Evolutionary conservation across 1,140 invertebrate genomes (phyloP).

Genomic region (Drosophila serrata): DNA sequence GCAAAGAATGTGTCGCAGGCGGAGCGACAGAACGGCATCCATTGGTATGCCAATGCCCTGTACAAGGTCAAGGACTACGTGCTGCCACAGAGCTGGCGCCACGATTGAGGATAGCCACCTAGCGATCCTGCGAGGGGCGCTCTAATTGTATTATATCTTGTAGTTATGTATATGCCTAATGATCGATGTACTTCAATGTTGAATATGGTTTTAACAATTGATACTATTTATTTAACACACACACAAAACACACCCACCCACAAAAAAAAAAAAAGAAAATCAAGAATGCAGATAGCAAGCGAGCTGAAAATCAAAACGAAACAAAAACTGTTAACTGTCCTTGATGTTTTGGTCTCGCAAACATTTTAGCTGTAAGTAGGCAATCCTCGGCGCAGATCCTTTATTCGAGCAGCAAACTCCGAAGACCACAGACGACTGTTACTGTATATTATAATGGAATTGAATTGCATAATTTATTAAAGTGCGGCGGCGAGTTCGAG

Average conservation of each 20-base stretch:
- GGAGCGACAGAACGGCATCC: slow-evolving; percentile 88
- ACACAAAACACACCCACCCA: slow-evolving; percentile 24
- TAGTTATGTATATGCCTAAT: slow-evolving; percentile 75
- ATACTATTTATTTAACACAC: slow-evolving; percentile 75
- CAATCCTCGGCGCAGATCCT: slow-evolving; percentile 64
- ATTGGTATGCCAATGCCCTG: slow-evolving; percentile 94
- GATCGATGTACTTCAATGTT: slow-evolving; percentile 76
- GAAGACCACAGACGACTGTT: slow-evolving; percentile 62
- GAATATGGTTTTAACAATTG: slow-evolving; percentile 70
- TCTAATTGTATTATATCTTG: slow-evolving; percentile 78
- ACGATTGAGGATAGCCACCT: slow-evolving; percentile 55
- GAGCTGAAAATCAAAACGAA: slow-evolving; percentile 19
- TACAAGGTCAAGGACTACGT: slow-evolving; percentile 90
- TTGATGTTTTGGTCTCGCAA: slow-evolving; percentile 62
- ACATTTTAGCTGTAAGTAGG: slow-evolving; percentile 73
- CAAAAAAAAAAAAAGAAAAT: too few relatives aligned
- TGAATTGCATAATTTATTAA: slow-evolving; percentile 77
- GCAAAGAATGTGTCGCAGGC: slow-evolving; percentile 19
- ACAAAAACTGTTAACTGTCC: slow-evolving; percentile 39
- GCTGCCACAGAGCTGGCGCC: slow-evolving; percentile 87
- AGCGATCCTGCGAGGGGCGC: slow-evolving; percentile 6
- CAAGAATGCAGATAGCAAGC: slow-evolving; percentile 21
- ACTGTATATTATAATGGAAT: slow-evolving; percentile 65
- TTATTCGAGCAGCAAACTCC: slow-evolving; percentile 25
- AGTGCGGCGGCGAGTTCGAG: slow-evolving; percentile 54